Evolutionary conservation across 2,888 invertebrate genomes (phyloP).

Genomic region (Lissonota sp.): DNA sequence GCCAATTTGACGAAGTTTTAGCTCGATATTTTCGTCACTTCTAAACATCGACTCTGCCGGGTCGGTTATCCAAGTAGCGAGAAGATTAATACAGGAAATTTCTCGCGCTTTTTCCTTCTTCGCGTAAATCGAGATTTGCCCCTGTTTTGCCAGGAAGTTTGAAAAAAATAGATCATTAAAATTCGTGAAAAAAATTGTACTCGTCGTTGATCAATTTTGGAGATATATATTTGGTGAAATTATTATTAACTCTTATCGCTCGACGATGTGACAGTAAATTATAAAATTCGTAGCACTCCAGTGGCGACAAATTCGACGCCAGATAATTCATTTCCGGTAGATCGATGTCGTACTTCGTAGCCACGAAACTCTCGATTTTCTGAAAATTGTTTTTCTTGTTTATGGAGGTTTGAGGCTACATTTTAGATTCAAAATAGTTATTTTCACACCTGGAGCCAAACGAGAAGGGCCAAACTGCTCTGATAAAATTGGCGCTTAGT

Average conservation of each 20-base stretch:
- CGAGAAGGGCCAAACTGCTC: constrained; percentile 38
- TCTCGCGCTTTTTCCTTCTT: constrained; percentile 40
- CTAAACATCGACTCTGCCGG: constrained; percentile 43
- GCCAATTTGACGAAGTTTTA: constrained; percentile 60
- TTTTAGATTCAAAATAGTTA: neutral
- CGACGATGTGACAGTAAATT: constrained; percentile 52
- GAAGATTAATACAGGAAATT: constrained; percentile 53
- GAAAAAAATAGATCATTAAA: neutral
- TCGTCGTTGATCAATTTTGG: no score
- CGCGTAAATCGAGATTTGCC: constrained; percentile 43
- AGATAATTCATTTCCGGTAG: constrained; percentile 59
- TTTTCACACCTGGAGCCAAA: constrained; percentile 55
- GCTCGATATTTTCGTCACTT: constrained; percentile 58
- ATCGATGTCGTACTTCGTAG: constrained; percentile 50
- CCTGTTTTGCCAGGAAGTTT: constrained; percentile 12
- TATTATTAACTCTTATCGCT: constrained; percentile 14
- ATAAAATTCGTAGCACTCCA: constrained; percentile 61
- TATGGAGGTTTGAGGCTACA: neutral
- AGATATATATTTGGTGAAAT: neutral
- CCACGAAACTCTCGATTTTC: constrained; percentile 39
- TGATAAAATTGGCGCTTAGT: constrained; percentile 26
- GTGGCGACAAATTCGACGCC: constrained; percentile 55
- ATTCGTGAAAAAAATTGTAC: neutral
- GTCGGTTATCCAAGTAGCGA: constrained; percentile 62
- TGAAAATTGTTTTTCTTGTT: constrained; percentile 9